Evolutionary conservation across 1,140 invertebrate species (phyloP), one percentile per base, ranked within the genome.

Genomic region (Proctacanthus coquilletti): DNA sequence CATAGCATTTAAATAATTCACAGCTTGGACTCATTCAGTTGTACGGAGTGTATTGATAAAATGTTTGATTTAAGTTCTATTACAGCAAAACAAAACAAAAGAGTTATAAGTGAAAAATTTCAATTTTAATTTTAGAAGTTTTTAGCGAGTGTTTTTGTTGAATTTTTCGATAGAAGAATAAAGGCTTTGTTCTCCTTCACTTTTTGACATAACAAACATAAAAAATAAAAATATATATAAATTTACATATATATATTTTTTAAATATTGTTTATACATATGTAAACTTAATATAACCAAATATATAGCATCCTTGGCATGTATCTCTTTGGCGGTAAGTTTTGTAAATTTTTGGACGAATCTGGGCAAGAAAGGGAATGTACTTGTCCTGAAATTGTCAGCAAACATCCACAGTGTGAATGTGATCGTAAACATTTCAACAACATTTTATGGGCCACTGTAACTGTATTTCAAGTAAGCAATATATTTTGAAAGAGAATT

Each of bases 251-350:
- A 18, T 10, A 34, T 15, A 34, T 8, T 34, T 10, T 34, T 10
- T 34, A 34, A 21, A 36, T 36, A 21, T 21, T 36, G 6, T 13
- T 34, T 34, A 5, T 34, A 17, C 17, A 15, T 17, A 15, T 34
- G 5, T 18, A 11, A 18, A 15, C 33, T 18, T 34, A 34, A 34
- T 18, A 36, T 36, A 4, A 49, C 35, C 36, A 43, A 51, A 59
- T 53, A 56, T 54, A 52, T 82, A 92, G 87, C 78, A 89, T 91
- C 69, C 81, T 92, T 71, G 91, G 91, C 69, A 94, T 93, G 87
- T 88, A 92, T 75, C 82, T 95, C 68, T 96, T 96, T 75, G 89
- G 88, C 67, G 89, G 89, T 82, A 93, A 92, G 79, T 94, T 95
- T 88, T 95, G 91, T 82, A 91, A 88, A 77, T 83, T 79, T 73